phyloP scores from a whole-genome alignment of 2,888 invertebrate genomes.

The Trachelus iudaicus region DNA sequence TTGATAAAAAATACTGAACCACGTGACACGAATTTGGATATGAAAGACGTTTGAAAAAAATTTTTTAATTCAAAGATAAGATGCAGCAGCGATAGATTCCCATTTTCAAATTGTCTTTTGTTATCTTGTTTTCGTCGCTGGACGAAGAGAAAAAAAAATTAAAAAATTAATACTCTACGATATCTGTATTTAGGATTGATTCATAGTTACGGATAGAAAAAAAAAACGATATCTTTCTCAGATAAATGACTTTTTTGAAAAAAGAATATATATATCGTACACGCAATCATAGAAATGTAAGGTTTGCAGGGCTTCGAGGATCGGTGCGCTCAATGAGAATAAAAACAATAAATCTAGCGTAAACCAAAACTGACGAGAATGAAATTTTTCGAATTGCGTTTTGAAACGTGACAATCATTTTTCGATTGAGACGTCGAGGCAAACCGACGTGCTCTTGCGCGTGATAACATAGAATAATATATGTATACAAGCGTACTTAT shows the following conservation, averaged over 20 bases:
- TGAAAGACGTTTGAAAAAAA: neutral
- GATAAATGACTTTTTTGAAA: too few relatives aligned
- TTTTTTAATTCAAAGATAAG: neutral
- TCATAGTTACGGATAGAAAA: too few relatives aligned
- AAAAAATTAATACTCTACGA: too few relatives aligned
- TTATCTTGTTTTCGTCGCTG: too few relatives aligned
- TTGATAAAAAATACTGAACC: neutral
- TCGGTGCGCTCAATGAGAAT: neutral
- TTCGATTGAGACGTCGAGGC: neutral
- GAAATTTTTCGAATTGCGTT: slow-evolving; percentile 48
- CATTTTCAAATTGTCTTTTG: too few relatives aligned
- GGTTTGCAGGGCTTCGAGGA: neutral
- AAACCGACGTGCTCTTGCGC: neutral
- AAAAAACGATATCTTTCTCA: too few relatives aligned
- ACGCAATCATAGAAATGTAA: too few relatives aligned
- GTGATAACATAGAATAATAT: neutral
- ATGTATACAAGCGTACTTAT: slow-evolving; percentile 3
- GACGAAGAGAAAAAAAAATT: too few relatives aligned
- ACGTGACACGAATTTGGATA: neutral
- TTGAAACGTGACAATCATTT: slow-evolving; percentile 57
- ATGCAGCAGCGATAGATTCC: neutral
- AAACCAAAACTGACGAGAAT: slow-evolving; percentile 4
- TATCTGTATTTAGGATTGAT: too few relatives aligned
- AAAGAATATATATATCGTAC: too few relatives aligned
- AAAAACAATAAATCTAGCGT: neutral